Evolutionary conservation across 2,888 invertebrate genomes (phyloP).

Genomic region (Thereva nobilitata): DNA sequence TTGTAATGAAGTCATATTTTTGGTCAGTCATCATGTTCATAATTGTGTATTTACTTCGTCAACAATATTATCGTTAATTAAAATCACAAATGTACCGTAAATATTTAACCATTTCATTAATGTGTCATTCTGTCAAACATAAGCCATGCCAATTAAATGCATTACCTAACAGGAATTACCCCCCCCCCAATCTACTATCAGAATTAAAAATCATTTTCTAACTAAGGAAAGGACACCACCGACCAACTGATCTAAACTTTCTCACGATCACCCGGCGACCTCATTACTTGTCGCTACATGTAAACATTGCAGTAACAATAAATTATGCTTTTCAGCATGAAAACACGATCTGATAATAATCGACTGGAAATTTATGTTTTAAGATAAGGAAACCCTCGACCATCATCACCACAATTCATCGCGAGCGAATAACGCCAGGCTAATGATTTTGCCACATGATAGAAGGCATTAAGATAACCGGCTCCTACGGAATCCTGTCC

Average conservation of each 20-base stretch:
- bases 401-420: conserved; percentile 30
- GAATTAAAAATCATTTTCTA: too few relatives aligned
- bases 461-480: neutral
- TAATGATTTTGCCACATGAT: conserved; percentile 15
- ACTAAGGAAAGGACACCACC: neutral
- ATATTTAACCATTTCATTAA: too few relatives aligned
- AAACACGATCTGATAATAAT: conserved; percentile 28
- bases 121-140: too few relatives aligned
- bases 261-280: conserved; percentile 18
- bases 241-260: conserved; percentile 3
- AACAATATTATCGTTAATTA: too few relatives aligned
- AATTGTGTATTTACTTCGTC: too few relatives aligned
- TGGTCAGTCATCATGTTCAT: too few relatives aligned
- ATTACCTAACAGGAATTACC: too few relatives aligned
- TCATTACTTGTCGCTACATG: conserved; percentile 1
- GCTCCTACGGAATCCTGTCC: neutral
- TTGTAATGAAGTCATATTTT: too few relatives aligned
- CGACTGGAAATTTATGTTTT: conserved; percentile 20
- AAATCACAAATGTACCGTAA: too few relatives aligned
- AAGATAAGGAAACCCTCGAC: conserved; percentile 21
- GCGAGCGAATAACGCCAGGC: conserved; percentile 10
- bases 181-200: too few relatives aligned
- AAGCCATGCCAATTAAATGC: too few relatives aligned
- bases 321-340: conserved; percentile 25
- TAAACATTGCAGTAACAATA: conserved; percentile 1